These are phyloP conservation scores for Aphrophora alni DNA, from an alignment of 2,888 invertebrate genomes.

Conservation along the genomic window DNA sequence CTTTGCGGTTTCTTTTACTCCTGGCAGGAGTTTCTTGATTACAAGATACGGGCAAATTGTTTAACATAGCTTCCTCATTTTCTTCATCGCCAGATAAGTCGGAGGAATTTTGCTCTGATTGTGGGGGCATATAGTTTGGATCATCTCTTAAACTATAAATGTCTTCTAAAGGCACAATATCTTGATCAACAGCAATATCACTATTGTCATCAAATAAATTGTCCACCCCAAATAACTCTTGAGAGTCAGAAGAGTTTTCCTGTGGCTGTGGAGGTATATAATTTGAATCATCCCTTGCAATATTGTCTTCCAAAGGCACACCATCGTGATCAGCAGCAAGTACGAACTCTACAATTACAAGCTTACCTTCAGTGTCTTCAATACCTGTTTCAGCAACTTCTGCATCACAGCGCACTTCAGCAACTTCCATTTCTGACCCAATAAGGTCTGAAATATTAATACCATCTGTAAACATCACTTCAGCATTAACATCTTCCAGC, in stretches of 20 bases:
- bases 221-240: no score
- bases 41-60: neutral
- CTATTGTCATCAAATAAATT: neutral
- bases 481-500: neutral
- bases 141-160: neutral
- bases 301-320: neutral
- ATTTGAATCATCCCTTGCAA: no score
- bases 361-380: no score
- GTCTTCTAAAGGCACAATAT: no score
- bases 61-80: neutral
- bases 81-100: neutral
- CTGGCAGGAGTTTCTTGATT: neutral
- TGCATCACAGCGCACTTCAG: no score
- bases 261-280: neutral
- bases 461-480: neutral
- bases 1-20: conserved; percentile 3
- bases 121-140: neutral
- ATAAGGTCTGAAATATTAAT: neutral
- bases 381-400: no score
- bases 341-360: no score
- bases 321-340: no score
- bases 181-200: neutral
- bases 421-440: no score
- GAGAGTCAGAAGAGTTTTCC: neutral
- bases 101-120: neutral